Percentiles rank a stretch among this genome's conserved stretches.
phyloP scores from a whole-genome alignment of 2,888 invertebrate species.

The Phorcus lineatus region DNA sequence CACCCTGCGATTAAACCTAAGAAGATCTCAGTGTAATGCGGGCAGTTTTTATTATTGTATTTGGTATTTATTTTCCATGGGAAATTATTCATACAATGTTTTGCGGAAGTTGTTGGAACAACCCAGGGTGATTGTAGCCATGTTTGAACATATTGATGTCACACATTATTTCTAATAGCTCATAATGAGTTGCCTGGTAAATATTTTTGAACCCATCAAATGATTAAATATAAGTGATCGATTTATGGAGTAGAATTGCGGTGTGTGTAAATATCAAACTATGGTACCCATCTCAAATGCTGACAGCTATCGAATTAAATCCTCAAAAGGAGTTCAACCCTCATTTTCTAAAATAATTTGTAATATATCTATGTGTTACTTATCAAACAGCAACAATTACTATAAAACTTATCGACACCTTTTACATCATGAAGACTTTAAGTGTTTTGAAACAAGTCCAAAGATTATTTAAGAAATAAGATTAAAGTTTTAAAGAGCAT shows the following conservation, averaged over 20 bases:
- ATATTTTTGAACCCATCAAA: neutral
- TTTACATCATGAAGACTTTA: too few relatives aligned
- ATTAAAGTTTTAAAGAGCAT: too few relatives aligned
- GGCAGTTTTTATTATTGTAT: constrained; percentile 1
- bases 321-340: too few relatives aligned
- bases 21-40: constrained; percentile 14
- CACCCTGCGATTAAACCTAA: constrained; percentile 13
- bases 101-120: constrained; percentile 3
- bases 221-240: neutral
- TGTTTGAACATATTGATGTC: constrained; percentile 4
- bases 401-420: too few relatives aligned
- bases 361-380: too few relatives aligned
- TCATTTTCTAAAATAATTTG: too few relatives aligned
- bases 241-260: neutral
- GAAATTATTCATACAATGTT: constrained; percentile 10
- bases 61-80: constrained; percentile 9
- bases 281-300: too few relatives aligned
- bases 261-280: too few relatives aligned
- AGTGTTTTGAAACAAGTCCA: too few relatives aligned
- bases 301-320: too few relatives aligned
- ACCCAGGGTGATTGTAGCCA: neutral
- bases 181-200: neutral
- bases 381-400: too few relatives aligned
- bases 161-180: neutral
- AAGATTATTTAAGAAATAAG: too few relatives aligned